phyloP scores from a whole-genome alignment of 2,888 invertebrate genomes.

The Cephus pygmeus region DNA sequence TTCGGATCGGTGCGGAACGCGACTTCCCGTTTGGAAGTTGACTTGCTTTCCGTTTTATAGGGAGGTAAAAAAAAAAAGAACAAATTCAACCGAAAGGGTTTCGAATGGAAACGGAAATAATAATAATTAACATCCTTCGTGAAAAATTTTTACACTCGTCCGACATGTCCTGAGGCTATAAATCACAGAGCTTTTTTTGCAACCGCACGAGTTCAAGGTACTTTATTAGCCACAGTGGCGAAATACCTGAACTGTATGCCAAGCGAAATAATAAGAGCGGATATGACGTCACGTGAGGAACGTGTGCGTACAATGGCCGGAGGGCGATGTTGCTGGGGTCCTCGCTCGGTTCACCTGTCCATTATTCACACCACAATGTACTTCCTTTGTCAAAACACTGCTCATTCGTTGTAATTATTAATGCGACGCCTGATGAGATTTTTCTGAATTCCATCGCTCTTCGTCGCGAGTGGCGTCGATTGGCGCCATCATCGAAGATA shows the following conservation, averaged over 20 bases:
- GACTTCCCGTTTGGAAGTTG: neutral
- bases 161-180: neutral
- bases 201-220: slow-evolving; percentile 36
- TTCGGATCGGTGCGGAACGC: neutral
- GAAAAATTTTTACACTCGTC: slow-evolving; percentile 2
- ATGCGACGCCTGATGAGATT: slow-evolving; percentile 16
- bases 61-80: neutral
- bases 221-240: slow-evolving; percentile 35
- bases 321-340: slow-evolving; percentile 13
- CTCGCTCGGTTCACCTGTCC: slow-evolving; percentile 24
- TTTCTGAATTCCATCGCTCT: neutral
- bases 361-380: slow-evolving; percentile 54
- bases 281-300: slow-evolving; percentile 38
- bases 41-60: neutral
- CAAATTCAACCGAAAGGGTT: neutral
- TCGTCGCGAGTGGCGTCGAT: neutral
- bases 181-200: slow-evolving; percentile 5
- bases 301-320: slow-evolving; percentile 21
- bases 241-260: slow-evolving; percentile 26
- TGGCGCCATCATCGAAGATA: neutral
- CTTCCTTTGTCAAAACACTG: slow-evolving; percentile 46
- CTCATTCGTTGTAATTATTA: slow-evolving; percentile 30
- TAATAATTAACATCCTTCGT: slow-evolving; percentile 4
- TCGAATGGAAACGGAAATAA: slow-evolving; percentile 1
- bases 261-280: slow-evolving; percentile 51